Evolutionary conservation across 2,113 vertebrate species (phyloP).

Genomic region (Andinoacara biseriatus): DNA sequence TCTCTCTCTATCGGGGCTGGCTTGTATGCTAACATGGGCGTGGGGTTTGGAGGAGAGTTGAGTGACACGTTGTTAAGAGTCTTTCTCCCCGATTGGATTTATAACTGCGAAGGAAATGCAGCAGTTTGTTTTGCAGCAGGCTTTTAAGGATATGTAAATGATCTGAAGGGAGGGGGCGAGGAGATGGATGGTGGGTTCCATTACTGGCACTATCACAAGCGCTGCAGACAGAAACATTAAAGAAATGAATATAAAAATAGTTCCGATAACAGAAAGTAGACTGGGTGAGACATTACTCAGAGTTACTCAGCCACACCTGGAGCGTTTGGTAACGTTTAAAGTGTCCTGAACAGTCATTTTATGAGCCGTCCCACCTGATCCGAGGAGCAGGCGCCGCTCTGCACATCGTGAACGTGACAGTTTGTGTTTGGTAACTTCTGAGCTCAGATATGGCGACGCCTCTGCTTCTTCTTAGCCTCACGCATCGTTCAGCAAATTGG

Average conservation of each 20-base stretch:
- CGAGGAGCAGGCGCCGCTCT: slow-evolving; percentile 3
- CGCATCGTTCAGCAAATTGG: slow-evolving; percentile 24
- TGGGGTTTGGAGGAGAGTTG: slow-evolving; percentile 9
- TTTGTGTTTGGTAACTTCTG: slow-evolving; percentile 8
- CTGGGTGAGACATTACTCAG: slow-evolving; percentile 24
- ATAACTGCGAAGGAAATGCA: slow-evolving; percentile 55
- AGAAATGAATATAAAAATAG: slow-evolving; percentile 36
- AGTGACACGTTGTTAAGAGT: slow-evolving; percentile 56
- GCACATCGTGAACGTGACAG: slow-evolving; percentile 16
- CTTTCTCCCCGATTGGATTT: slow-evolving; percentile 60
- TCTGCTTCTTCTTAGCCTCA: neutral
- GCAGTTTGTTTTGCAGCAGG: slow-evolving; percentile 60
- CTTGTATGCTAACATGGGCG: slow-evolving; percentile 56
- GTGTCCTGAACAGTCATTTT: neutral
- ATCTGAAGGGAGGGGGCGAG: slow-evolving; percentile 7
- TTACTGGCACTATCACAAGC: slow-evolving; percentile 37
- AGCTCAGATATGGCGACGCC: slow-evolving; percentile 4
- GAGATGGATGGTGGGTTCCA: slow-evolving; percentile 46
- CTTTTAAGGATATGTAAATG: slow-evolving; percentile 74
- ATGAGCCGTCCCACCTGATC: neutral
- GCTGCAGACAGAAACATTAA: slow-evolving; percentile 45
- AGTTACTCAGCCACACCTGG: neutral
- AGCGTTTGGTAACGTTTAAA: slow-evolving; percentile 33
- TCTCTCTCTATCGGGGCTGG: slow-evolving; percentile 66
- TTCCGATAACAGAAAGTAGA: slow-evolving; percentile 20